Evolutionary conservation across 2,888 invertebrate species (phyloP), one percentile per base, ranked within the genome.

Genomic region (Lithodes maja): DNA sequence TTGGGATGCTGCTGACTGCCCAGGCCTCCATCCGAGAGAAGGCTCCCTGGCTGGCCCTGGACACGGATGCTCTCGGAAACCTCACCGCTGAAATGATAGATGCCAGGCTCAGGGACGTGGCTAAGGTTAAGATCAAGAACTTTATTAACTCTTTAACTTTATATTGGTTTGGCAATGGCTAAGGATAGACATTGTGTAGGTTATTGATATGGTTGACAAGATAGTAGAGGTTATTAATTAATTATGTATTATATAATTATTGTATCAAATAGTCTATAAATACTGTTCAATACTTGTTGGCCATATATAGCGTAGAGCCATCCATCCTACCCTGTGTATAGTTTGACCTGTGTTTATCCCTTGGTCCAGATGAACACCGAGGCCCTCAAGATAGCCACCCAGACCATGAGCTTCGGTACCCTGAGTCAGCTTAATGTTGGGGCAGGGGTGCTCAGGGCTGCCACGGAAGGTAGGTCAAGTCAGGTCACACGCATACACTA

Each of bases 1-100:
- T 85, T n/a, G 85, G 85, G 5, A 85, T 85, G 85, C 17, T 85
- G 50, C 79, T 85, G 61, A 85, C 61, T 52, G 78, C 85, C 3
- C 77, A 69, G 69, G 68, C 85, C 2, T 85, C 85, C 55, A 33
- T 85, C 33, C 49, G 85, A n/a, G 85, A 85, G 49, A 33, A 78
- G n/a, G 85, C 85, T 0, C 77, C 78, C 9, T 85, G 85, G 85
- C 85, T 85, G 50, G 17, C 78, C n/a, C 85, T 85, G 49, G 68
- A 85, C 7, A 69, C 68, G 68, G 68, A 50, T 3, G 15, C 85
- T 52, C 61, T 78, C 52, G 17, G 17, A 7, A 85, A 79, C 55
- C 78, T 78, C 5, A 85, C 78, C 12, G 52, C 50, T 17, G 78
- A 78, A 2, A 78, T 61, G 17, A 69, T 78, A 15, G 85, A 85